Percentiles rank a stretch among this genome's conserved stretches.
phyloP scores from a whole-genome alignment of 2,888 invertebrate genomes.

The Pheosia gnoma region DNA sequence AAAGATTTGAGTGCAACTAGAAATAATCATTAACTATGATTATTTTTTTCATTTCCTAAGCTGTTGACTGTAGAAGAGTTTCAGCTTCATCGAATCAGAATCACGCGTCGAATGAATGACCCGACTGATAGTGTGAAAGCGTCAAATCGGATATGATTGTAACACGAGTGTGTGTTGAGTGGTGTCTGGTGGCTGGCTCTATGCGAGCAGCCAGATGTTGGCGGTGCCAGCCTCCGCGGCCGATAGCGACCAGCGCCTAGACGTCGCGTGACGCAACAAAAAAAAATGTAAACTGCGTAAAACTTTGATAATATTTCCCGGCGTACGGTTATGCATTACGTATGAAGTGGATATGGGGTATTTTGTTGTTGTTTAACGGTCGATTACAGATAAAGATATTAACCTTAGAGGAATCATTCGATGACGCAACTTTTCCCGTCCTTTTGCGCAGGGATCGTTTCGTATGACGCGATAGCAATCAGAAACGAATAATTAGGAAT shows the following conservation, averaged over 20 bases:
- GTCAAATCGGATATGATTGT: slow-evolving; percentile 45
- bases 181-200: slow-evolving; percentile 19
- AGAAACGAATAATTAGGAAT: too few relatives aligned
- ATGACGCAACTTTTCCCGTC: neutral
- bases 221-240: slow-evolving; percentile 65
- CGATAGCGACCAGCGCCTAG: slow-evolving; percentile 36
- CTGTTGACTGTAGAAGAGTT: too few relatives aligned
- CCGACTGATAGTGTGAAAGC: slow-evolving; percentile 6
- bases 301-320: slow-evolving; percentile 29
- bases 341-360: neutral
- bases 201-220: slow-evolving; percentile 60
- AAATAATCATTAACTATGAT: too few relatives aligned
- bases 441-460: neutral
- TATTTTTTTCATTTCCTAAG: too few relatives aligned
- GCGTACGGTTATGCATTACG: slow-evolving; percentile 4
- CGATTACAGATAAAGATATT: neutral
- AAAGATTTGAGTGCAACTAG: too few relatives aligned
- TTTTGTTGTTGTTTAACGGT: neutral
- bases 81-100: too few relatives aligned
- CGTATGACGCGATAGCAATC: too few relatives aligned
- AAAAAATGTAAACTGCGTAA: slow-evolving; percentile 31
- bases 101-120: slow-evolving; percentile 5
- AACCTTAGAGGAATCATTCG: too few relatives aligned
- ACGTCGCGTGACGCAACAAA: slow-evolving; percentile 30
- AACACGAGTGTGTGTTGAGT: slow-evolving; percentile 39